Evolutionary conservation across 2,797 vertebrate species (phyloP).

Genomic region (Pampus argenteus): DNA sequence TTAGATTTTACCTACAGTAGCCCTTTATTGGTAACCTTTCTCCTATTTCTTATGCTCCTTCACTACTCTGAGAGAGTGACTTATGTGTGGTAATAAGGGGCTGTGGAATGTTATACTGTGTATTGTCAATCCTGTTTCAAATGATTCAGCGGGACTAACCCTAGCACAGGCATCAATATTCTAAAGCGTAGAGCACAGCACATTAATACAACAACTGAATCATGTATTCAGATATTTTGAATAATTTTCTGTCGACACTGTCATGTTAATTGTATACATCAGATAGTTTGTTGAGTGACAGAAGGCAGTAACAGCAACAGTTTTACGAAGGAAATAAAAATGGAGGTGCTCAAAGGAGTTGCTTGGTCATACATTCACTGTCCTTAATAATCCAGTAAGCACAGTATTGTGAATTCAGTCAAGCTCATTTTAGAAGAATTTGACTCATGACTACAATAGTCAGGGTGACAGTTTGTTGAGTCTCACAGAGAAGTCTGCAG

Average conservation of each 20-base stretch:
- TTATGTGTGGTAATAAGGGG: background rate
- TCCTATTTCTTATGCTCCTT: background rate
- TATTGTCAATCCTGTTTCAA: conserved; percentile 3
- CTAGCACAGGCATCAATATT: conserved; percentile 2
- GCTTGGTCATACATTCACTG: conserved; percentile 30
- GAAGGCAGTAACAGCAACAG: conserved; percentile 52
- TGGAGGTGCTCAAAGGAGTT: conserved; percentile 8
- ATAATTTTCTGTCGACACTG: conserved; percentile 15
- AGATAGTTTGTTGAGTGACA: conserved; percentile 12
- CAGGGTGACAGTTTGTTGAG: conserved; percentile 27
- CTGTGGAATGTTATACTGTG: conserved; percentile 18
- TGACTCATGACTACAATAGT: conserved; percentile 56
- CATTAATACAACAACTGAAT: conserved; percentile 32
- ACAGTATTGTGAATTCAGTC: background rate
- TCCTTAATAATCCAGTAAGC: background rate
- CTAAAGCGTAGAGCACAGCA: conserved; percentile 50
- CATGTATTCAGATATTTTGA: conserved; percentile 22
- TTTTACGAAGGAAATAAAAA: conserved; percentile 28
- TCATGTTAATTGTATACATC: no score
- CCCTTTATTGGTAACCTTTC: conserved; percentile 13
- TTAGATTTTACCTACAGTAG: background rate
- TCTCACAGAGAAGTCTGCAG: conserved; percentile 22
- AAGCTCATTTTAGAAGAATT: conserved; percentile 38
- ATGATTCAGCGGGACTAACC: conserved; percentile 3
- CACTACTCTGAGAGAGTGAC: background rate